These are phyloP conservation scores for Catajapyx aquilonaris DNA, from an alignment of 1,140 invertebrate genomes.

Conservation along the genomic window DNA sequence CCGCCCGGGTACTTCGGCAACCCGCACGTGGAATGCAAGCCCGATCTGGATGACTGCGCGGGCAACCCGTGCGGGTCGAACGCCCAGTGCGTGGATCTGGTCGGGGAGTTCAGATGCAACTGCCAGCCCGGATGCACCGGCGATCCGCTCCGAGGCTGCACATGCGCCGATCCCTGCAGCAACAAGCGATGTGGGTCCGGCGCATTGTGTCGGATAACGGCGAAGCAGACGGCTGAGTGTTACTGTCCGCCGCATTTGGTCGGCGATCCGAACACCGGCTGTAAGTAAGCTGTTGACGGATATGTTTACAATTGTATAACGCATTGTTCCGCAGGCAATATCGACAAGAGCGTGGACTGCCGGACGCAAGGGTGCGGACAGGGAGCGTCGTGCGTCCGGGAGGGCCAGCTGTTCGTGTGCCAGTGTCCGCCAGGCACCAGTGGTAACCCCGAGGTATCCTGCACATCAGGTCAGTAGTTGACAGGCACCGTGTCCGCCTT, in stretches of 20 bases:
- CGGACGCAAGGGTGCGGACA: conserved; percentile 58
- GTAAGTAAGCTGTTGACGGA: conserved; percentile 30
- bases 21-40: conserved; percentile 51
- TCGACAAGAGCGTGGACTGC: conserved; percentile 35
- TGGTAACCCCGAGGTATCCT: conserved; percentile 49
- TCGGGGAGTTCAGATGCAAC: conserved; percentile 45
- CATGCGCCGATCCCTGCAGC: conserved; percentile 50
- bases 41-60: conserved; percentile 39
- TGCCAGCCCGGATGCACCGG: conserved; percentile 59
- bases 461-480: conserved; percentile 63
- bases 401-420: conserved; percentile 58
- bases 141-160: conserved; percentile 53
- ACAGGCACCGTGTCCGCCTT: too few species aligned
- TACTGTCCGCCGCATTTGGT: conserved; percentile 56
- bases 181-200: conserved; percentile 55
- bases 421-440: conserved; percentile 49
- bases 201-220: conserved; percentile 46
- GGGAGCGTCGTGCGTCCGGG: conserved; percentile 54
- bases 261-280: conserved; percentile 65
- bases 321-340: conserved; percentile 3
- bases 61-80: conserved; percentile 66
- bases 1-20: conserved; percentile 68
- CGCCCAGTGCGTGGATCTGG: conserved; percentile 49
- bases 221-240: conserved; percentile 42
- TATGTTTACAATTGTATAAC: too few species aligned